Base-by-base conservation (phyloP, 2,113 vertebrate genomes). In the Astur gentilis region DNA sequence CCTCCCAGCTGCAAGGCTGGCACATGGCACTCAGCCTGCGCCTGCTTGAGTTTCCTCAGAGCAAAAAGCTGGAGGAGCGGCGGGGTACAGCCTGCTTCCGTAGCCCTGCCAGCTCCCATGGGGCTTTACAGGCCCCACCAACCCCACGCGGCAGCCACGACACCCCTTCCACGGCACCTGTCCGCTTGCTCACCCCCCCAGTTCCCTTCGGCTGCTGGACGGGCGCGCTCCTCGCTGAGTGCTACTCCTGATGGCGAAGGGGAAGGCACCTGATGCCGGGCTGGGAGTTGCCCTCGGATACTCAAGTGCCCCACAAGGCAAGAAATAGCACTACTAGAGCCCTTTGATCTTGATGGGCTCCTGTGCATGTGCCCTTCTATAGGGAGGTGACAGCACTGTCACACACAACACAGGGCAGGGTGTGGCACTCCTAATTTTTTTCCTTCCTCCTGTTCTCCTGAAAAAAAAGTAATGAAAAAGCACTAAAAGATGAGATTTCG, bases 61-160 rank as follows among this genome's bases (percentile, higher is more conserved):
- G 38, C 6, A 81, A 81, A 34, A 64, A 84, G 72, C 0, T 0
- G 69, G 26, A 85, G 47, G 13, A 9, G 9, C 47, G n/a, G 11
- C 0, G 1, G 29, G 23, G 73, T 52, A 52, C 31, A 73, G 29
- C 15, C 45, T 77, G 18, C 58, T 72, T 54, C 44, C 32, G 22
- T 6, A 86, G 47, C 64, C 16, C 38, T 90, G 20, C 57, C 49
- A 0, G 0, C 26, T 58, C 40, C 66, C 64, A 17, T 6, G 9
- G 83, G 44, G n/a, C 13, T 84, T 82, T 82, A 55, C 1, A 11
- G 52, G 27, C 21, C 58, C 21, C 64, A 26, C 29, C 32, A 34
- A 36, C 16, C n/a, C 42, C 29, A 38, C 0, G 0, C 1, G 0
- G 45, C 12, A 57, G n/a, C 78, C 2, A 4, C 2, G 1, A 50